A percentile compares a stretch with the other conserved stretches of the same genome.
phyloP scores from a whole-genome alignment of 2,113 vertebrate genomes.

The Stigmatopora argus region DNA sequence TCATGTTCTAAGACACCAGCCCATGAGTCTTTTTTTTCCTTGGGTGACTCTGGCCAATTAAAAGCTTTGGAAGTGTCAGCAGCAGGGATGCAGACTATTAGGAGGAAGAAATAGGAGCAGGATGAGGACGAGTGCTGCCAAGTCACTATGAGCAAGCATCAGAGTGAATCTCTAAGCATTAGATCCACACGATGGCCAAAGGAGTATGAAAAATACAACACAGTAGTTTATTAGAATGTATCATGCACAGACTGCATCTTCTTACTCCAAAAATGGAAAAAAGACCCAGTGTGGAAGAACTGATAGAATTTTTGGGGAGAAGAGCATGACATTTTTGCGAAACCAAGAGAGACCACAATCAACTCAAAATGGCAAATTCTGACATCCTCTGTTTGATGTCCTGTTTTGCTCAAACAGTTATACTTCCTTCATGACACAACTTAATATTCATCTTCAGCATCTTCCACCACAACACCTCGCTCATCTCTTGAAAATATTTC shows the following conservation, averaged over 20 bases:
- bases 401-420: neutral
- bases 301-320: neutral
- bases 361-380: neutral
- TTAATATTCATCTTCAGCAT: neutral
- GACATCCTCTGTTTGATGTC: neutral
- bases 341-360: neutral
- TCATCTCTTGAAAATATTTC: no score
- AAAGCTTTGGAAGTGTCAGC: slow-evolving; percentile 51
- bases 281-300: neutral
- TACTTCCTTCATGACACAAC: no score
- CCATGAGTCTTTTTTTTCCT: slow-evolving; percentile 46
- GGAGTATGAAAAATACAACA: neutral
- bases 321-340: neutral
- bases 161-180: slow-evolving; percentile 6
- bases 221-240: no score
- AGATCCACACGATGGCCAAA: neutral
- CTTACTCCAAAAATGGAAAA: neutral
- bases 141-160: slow-evolving; percentile 32
- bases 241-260: no score
- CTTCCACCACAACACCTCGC: no score
- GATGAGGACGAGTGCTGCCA: neutral
- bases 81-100: slow-evolving; percentile 28
- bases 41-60: slow-evolving; percentile 59
- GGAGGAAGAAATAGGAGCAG: slow-evolving; percentile 9
- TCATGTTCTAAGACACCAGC: slow-evolving; percentile 46